Conservation (phyloP, 2,113 vertebrate species). For the Aegithalos caudatus region DNA sequence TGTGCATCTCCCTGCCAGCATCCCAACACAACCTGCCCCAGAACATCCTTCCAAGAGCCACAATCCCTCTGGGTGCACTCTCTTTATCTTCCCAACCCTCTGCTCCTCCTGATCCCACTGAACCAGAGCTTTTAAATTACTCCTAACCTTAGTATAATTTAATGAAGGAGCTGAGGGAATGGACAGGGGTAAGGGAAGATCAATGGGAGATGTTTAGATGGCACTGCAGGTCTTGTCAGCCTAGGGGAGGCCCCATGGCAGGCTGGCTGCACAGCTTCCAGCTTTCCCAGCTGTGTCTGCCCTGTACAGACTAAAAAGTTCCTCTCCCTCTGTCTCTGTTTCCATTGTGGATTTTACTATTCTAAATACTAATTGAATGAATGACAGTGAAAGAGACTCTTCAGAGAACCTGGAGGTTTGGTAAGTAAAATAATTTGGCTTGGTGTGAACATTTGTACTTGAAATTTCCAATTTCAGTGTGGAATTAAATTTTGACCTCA, state of each 20-base stretch:
- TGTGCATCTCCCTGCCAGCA: background rate
- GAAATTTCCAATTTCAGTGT: constrained; percentile 7
- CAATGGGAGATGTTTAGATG: background rate
- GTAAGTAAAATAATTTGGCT: background rate
- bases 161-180: background rate
- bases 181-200: background rate
- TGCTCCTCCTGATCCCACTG: background rate
- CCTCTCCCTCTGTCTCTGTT: background rate
- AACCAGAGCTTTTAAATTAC: background rate
- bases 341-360: background rate
- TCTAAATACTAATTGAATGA: background rate
- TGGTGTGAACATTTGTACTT: background rate
- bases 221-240: background rate
- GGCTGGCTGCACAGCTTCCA: background rate
- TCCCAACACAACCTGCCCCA: background rate
- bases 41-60: background rate
- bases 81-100: background rate
- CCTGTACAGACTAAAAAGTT: background rate
- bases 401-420: background rate
- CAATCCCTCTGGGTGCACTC: background rate
- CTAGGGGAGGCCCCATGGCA: background rate
- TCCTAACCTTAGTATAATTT: background rate
- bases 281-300: background rate
- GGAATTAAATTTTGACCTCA: constrained; percentile 47
- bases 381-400: background rate